These are phyloP conservation scores for Turdus rufiventris DNA, from an alignment of 2,113 vertebrate species.

Conservation along the genomic window DNA sequence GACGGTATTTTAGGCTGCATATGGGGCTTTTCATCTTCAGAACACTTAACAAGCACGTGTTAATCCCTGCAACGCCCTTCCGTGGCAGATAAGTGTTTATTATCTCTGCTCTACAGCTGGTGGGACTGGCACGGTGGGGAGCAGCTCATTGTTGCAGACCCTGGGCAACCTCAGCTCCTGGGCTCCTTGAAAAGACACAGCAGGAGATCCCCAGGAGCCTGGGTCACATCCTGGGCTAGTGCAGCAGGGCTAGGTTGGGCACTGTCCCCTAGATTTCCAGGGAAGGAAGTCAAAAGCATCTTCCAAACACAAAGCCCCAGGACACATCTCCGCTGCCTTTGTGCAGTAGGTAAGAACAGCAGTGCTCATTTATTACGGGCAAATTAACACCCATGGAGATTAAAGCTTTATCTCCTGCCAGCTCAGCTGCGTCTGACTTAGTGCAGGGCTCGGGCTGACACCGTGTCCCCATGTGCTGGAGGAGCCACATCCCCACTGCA, in stretches of 20 bases:
- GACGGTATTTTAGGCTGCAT: conserved; percentile 37
- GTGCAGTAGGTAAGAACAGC: not conserved
- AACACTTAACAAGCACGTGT: conserved; percentile 18
- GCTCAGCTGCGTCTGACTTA: not conserved
- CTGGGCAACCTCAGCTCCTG: not conserved
- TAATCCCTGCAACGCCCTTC: conserved; percentile 19
- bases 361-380: not conserved
- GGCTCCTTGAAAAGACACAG: not conserved
- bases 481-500: not conserved
- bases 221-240: not conserved
- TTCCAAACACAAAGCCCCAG: not conserved
- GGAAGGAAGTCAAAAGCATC: not conserved
- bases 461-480: accelerated
- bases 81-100: conserved; percentile 32
- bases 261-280: not conserved
- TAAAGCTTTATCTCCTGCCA: not conserved
- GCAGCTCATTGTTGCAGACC: not conserved
- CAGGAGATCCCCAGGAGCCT: not conserved
- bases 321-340: not conserved
- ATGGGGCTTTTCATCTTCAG: conserved; percentile 35
- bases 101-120: conserved; percentile 27
- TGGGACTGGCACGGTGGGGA: not conserved
- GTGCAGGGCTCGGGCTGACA: not conserved
- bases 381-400: conserved; percentile 5
- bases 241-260: not conserved